A percentile compares a stretch with the other conserved stretches of the same genome.
Conservation (phyloP, 1,140 invertebrate genomes). For the Ladona fulva region DNA sequence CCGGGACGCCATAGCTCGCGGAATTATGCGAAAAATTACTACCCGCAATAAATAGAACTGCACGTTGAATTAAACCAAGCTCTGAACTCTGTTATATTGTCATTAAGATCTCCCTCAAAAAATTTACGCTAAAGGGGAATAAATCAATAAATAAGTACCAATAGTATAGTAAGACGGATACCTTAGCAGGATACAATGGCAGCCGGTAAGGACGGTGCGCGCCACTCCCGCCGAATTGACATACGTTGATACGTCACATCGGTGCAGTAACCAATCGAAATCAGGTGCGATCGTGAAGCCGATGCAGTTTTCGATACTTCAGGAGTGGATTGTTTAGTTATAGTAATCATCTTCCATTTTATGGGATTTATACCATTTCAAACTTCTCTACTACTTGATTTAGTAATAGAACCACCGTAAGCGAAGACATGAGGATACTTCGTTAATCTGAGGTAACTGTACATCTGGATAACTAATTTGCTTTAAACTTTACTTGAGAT, state of each 20-base stretch:
- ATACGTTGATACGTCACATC: conserved; percentile 9
- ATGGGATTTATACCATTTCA: too few species aligned
- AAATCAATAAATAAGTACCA: background rate
- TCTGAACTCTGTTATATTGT: background rate
- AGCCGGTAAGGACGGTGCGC: background rate
- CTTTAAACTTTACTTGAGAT: too few species aligned
- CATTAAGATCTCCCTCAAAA: too few species aligned
- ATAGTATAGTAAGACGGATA: background rate
- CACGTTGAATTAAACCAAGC: background rate
- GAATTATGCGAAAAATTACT: background rate
- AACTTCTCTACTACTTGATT: too few species aligned
- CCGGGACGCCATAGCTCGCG: background rate
- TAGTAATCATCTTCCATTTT: too few species aligned
- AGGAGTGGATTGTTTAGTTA: too few species aligned
- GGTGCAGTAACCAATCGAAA: conserved; percentile 4
- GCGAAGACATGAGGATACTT: too few species aligned
- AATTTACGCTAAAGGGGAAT: background rate
- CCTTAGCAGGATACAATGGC: background rate
- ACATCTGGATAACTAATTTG: too few species aligned
- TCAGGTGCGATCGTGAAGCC: background rate
- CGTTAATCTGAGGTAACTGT: too few species aligned
- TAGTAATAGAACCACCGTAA: too few species aligned
- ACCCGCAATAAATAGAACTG: background rate
- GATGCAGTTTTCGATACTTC: background rate
- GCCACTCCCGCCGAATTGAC: conserved; percentile 5